A percentile compares a stretch with the other conserved stretches of the same genome.
phyloP scores from a whole-genome alignment of 2,888 invertebrate species.

The Cistogaster globosa region DNA sequence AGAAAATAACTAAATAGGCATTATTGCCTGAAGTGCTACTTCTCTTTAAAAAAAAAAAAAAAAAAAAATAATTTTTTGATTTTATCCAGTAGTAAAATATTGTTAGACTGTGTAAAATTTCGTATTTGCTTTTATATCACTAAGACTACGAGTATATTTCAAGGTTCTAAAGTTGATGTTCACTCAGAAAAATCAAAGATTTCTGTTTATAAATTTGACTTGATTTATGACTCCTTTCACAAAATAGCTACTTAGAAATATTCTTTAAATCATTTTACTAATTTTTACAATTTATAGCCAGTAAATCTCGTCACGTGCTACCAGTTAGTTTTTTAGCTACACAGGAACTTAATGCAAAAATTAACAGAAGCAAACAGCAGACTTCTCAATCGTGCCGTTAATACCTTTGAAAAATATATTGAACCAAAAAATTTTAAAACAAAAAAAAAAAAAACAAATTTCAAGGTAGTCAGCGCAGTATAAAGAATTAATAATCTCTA shows the following conservation, averaged over 20 bases:
- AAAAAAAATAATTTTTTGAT: too few relatives aligned
- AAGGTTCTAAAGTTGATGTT: constrained; percentile 32
- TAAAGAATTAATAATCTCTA: constrained; percentile 25
- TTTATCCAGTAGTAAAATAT: too few relatives aligned
- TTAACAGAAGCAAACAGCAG: constrained; percentile 39
- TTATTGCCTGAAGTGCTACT: too few relatives aligned
- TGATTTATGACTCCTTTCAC: constrained; percentile 50
- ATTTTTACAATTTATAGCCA: constrained; percentile 24
- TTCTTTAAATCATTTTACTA: constrained; percentile 19
- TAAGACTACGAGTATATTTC: not conserved
- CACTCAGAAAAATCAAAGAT: not conserved
- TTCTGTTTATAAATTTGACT: not conserved
- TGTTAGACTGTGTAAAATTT: constrained; percentile 27
- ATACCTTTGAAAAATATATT: constrained; percentile 59
- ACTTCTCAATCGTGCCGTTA: constrained; percentile 63
- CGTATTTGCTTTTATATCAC: not conserved
- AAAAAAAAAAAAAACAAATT: constrained; percentile 1
- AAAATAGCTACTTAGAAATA: constrained; percentile 1
- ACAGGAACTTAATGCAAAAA: constrained; percentile 1
- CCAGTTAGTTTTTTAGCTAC: constrained; percentile 45
- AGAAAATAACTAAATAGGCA: too few relatives aligned
- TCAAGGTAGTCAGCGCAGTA: constrained; percentile 32
- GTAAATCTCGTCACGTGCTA: constrained; percentile 65
- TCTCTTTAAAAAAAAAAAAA: too few relatives aligned
- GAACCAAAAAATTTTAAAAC: not conserved